Evolutionary conservation across 2,797 vertebrate genomes (phyloP).

Genomic region (Alauda arvensis): DNA sequence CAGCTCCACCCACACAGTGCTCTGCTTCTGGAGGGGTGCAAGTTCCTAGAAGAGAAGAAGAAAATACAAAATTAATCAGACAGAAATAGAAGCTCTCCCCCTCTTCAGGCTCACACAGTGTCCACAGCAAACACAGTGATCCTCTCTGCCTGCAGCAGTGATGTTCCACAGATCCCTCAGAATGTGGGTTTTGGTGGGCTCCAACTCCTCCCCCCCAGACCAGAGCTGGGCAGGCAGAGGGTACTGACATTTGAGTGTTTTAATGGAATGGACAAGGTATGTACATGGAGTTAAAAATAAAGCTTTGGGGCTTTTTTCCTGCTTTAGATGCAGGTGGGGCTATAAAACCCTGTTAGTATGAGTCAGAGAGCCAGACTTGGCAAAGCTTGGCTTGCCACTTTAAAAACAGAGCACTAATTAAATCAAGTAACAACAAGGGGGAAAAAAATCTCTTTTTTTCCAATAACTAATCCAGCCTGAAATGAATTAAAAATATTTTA

Average conservation of each 20-base stretch:
- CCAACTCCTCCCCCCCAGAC: neutral
- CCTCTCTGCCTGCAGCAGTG: neutral
- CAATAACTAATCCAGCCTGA: slow-evolving; percentile 69
- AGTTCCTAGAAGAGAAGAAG: neutral
- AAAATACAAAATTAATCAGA: neutral
- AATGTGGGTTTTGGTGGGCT: neutral
- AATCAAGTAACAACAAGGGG: slow-evolving; percentile 66
- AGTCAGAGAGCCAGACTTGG: slow-evolving; percentile 64
- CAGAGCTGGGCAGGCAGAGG: neutral
- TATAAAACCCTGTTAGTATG: slow-evolving; percentile 68
- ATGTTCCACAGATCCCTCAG: neutral
- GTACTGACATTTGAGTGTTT: slow-evolving; percentile 23
- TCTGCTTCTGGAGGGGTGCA: neutral
- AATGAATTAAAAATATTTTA: slow-evolving; percentile 77
- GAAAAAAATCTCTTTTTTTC: slow-evolving; percentile 51
- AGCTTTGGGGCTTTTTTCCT: slow-evolving; percentile 58
- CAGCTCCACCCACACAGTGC: rapidly evolving
- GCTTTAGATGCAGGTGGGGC: slow-evolving; percentile 66
- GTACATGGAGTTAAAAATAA: slow-evolving; percentile 60
- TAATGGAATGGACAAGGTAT: neutral
- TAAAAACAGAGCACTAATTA: slow-evolving; percentile 69
- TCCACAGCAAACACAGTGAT: neutral
- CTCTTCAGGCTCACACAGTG: neutral
- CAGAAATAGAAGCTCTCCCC: neutral
- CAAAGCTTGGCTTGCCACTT: slow-evolving; percentile 54